phyloP scores from a whole-genome alignment of 2,797 vertebrate species.

The Epinephelus awoara region DNA sequence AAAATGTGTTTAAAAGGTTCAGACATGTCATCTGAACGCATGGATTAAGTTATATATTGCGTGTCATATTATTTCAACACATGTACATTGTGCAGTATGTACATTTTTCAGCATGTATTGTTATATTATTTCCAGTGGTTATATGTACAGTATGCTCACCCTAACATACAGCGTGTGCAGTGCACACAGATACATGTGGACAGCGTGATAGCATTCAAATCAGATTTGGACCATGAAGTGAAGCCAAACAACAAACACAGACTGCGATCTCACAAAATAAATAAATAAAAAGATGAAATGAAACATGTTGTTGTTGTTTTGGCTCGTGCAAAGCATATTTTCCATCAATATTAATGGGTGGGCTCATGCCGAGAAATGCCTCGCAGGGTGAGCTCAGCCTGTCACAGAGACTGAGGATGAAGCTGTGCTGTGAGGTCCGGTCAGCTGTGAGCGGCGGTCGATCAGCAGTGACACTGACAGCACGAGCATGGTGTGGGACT shows the following conservation, averaged over 20 bases:
- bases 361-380: slow-evolving; percentile 35
- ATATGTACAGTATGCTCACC: neutral
- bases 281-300: neutral
- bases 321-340: neutral
- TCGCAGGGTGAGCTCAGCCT: slow-evolving; percentile 13
- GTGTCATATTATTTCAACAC: neutral
- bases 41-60: too few relatives aligned
- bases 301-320: slow-evolving; percentile 9
- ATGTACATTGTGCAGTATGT: neutral
- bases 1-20: neutral
- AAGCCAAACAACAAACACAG: slow-evolving; percentile 11
- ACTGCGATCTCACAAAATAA: neutral
- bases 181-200: neutral
- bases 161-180: neutral
- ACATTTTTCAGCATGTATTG: neutral
- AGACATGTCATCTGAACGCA: too few relatives aligned
- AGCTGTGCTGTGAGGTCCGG: slow-evolving; percentile 34
- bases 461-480: slow-evolving; percentile 50
- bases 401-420: slow-evolving; percentile 46
- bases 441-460: slow-evolving; percentile 52
- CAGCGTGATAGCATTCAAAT: neutral
- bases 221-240: neutral
- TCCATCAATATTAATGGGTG: slow-evolving; percentile 49
- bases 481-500: neutral
- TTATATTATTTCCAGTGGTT: neutral